phyloP scores from a whole-genome alignment of 2,113 vertebrate species.

The Ameiurus melas region DNA sequence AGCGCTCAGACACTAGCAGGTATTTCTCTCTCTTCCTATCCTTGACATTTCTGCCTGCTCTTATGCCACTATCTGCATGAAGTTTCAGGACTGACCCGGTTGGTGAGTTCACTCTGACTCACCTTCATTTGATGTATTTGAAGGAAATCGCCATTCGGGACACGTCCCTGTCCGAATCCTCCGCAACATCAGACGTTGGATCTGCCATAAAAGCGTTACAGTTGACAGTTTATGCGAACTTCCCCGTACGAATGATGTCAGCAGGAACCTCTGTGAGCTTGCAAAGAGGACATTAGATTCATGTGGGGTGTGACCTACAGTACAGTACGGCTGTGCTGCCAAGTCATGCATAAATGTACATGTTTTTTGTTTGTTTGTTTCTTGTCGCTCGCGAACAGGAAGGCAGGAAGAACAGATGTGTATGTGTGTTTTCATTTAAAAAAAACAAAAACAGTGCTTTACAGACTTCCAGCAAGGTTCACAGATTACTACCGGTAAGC shows the following conservation, averaged over 20 bases:
- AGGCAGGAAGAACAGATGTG: not conserved
- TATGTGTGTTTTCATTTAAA: not conserved
- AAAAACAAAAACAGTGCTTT: not conserved
- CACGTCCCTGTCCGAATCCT: not conserved
- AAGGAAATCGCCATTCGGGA: not conserved
- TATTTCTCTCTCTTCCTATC: not conserved
- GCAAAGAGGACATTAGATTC: constrained; percentile 45
- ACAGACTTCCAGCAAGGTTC: not conserved
- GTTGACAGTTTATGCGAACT: not conserved
- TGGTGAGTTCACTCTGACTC: not conserved
- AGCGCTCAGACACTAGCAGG: constrained; percentile 59
- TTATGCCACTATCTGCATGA: no score
- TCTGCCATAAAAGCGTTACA: not conserved
- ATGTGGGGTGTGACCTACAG: constrained; percentile 58
- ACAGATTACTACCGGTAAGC: not conserved
- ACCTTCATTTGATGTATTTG: constrained; percentile 3
- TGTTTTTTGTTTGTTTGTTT: not conserved
- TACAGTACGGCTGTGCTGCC: not conserved
- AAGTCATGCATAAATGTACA: constrained; percentile 17
- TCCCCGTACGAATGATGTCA: constrained; percentile 19
- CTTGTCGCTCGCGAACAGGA: constrained; percentile 5
- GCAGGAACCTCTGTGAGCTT: constrained; percentile 58
- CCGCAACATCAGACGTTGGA: not conserved
- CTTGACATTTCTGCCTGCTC: not conserved
- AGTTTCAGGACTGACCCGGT: not conserved